A percentile compares a stretch with the other conserved stretches of the same genome.
These are phyloP conservation scores for Ceraclea dissimilis DNA, from an alignment of 2,888 invertebrate genomes.

Conservation along the genomic window DNA sequence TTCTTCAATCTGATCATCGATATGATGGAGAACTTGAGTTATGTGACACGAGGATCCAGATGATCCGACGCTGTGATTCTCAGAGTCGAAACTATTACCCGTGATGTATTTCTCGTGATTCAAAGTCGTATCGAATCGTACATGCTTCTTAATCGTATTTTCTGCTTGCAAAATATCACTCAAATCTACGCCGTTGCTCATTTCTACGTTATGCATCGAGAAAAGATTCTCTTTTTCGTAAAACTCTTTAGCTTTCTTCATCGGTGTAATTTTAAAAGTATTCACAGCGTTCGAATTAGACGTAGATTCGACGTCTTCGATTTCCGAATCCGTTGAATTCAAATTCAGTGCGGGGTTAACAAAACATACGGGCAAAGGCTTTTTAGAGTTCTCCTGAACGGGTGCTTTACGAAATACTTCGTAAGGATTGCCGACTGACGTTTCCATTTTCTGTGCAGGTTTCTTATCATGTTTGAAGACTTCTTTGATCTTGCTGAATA, in stretches of 20 bases:
- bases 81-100: slow-evolving; percentile 42
- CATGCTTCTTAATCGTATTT: slow-evolving; percentile 41
- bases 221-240: slow-evolving; percentile 17
- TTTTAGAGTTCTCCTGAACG: slow-evolving; percentile 33
- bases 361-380: slow-evolving; percentile 34
- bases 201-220: slow-evolving; percentile 4
- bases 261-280: slow-evolving; percentile 19
- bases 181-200: slow-evolving; percentile 15
- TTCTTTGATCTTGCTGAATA: slow-evolving; percentile 42
- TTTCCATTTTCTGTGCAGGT: slow-evolving; percentile 29
- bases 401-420: slow-evolving; percentile 41
- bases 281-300: slow-evolving; percentile 27
- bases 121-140: slow-evolving; percentile 44
- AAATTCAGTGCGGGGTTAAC: slow-evolving; percentile 43
- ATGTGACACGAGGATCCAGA: slow-evolving; percentile 1
- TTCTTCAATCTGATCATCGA: slow-evolving; percentile 43
- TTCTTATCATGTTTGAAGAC: slow-evolving; percentile 42
- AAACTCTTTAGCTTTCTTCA: slow-evolving; percentile 12
- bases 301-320: slow-evolving; percentile 34
- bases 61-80: slow-evolving; percentile 26
- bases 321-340: slow-evolving; percentile 40
- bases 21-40: slow-evolving; percentile 34
- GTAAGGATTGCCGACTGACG: slow-evolving; percentile 39
- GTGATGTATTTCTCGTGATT: slow-evolving; percentile 45
- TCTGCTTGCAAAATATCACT: slow-evolving; percentile 28